Evolutionary conservation across 2,797 vertebrate species (phyloP), one percentile per base, ranked within the genome.

Genomic region (Nannoperca australis): DNA sequence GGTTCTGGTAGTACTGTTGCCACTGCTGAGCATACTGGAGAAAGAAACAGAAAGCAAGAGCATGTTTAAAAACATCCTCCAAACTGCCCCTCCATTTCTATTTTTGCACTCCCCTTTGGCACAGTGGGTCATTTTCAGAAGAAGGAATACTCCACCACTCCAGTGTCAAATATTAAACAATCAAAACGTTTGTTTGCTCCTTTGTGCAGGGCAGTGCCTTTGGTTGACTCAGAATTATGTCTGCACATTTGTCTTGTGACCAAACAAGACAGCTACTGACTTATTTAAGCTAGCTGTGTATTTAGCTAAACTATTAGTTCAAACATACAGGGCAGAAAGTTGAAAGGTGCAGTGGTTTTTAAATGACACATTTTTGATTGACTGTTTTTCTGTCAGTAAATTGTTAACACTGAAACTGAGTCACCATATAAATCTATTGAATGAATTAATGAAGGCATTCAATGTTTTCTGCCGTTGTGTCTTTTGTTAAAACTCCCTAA

Each of bases 1-100:
- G 97, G 94, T 96, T 97, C 93, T 97, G 97, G 91, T 98, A 98
- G 95, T 97, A 98, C 93, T 97, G 97, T 95, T 95, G 97, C 97
- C 97, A 98, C 89, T 97, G 97, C 93, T 97, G 97, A 74, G 96
- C 95, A 2, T 97, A 97, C 97, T 98, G 92, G 15, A 76, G 50
- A 9, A 17, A 70, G 8, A 70, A 58, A 72, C 8, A 69, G 27
- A 40, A 24, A 24, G 22, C 2, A 59, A 27, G 73, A 55, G 10
- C 17, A 27, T 17, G 61, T 34, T 70, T 22, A 49, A 12, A 0
- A 17, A 17, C 4, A n/a, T 24, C 3, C 40, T 15, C 5, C 9
- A 22, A 56, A 51, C 5, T 40, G 38, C 15, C 8, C 14, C 12
- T 9, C 7, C 9, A 24, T n/a, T 30, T 63, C 3, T 22, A 42